Conservation (phyloP, 2,113 vertebrate genomes). For the Pedionomus torquatus region DNA sequence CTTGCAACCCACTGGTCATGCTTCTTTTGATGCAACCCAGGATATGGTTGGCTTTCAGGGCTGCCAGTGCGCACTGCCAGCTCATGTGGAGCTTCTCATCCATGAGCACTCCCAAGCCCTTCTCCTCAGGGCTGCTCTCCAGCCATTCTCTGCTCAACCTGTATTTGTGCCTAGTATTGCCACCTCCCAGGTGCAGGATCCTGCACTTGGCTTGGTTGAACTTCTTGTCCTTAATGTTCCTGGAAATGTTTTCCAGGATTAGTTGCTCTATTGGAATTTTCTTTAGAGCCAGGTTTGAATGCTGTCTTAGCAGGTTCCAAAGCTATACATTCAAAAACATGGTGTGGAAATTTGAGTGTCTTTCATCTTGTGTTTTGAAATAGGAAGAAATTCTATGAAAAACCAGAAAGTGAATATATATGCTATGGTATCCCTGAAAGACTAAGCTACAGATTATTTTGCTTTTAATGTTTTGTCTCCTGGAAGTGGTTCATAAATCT, state of each 20-base stretch:
- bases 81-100: no score
- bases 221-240: neutral
- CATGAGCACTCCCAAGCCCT: no score
- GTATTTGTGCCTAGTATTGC: no score
- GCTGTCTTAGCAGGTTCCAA: neutral
- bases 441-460: neutral
- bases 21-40: no score
- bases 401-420: neutral
- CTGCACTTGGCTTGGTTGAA: no score
- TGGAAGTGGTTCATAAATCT: neutral
- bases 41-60: no score
- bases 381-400: neutral
- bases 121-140: no score
- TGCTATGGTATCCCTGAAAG: neutral
- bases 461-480: neutral
- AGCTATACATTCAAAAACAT: neutral
- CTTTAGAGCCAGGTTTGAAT: neutral
- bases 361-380: neutral
- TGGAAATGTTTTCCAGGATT: neutral
- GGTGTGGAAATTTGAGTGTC: neutral
- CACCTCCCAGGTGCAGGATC: no score
- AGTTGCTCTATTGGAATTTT: neutral
- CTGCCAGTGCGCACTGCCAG: no score
- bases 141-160: no score
- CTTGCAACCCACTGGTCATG: no score